Evolutionary conservation across 2,113 vertebrate species (phyloP), one percentile per base, ranked within the genome.

Genomic region (Carassius carassius): DNA sequence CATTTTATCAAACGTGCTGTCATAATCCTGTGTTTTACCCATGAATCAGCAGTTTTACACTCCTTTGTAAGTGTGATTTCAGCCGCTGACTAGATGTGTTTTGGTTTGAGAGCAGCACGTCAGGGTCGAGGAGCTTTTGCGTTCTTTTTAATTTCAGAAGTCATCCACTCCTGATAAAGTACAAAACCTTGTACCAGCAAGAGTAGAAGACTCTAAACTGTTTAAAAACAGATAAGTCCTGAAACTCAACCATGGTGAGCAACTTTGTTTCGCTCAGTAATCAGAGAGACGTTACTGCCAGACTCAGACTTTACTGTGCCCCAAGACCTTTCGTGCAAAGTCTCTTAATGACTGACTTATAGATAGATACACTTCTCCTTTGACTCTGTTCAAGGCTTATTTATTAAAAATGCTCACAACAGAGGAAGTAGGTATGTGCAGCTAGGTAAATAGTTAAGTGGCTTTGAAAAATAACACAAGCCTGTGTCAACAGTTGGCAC

Each of bases 401-500:
- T 82, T 84, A 78, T 78, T 63, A 79, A 63, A 72, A 49, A 60
- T 58, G 49, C 12, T 25, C 25, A 74, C 21, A 9, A 74, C 6
- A 54, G 41, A 76, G 56, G 47, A 19, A 47, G 47, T 25, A 83
- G 72, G 54, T 76, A 44, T 81, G 23, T 67, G 77, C 19, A 47
- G 32, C 81, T 81, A 84, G 60, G 69, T 87, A 76, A 69, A 19
- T 23, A 76, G 23, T 76, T 67, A 70, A 85, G 29, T 82, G 73
- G 78, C 67, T 73, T 83, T 37, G 21, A 75, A 62, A 56, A 41
- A 21, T 23, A 70, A 23, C 17, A 19, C 75, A 74, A 21, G 37
- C 13, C 23, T 32, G n/a, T 58, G 13, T 76, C 41, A 84, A 56
- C 73, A 84, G 49, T 74, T 29, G 56, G n/a, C 47, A 44, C 56